Base-by-base conservation (phyloP, 2,113 vertebrate species). In the Thymallus thymallus region DNA sequence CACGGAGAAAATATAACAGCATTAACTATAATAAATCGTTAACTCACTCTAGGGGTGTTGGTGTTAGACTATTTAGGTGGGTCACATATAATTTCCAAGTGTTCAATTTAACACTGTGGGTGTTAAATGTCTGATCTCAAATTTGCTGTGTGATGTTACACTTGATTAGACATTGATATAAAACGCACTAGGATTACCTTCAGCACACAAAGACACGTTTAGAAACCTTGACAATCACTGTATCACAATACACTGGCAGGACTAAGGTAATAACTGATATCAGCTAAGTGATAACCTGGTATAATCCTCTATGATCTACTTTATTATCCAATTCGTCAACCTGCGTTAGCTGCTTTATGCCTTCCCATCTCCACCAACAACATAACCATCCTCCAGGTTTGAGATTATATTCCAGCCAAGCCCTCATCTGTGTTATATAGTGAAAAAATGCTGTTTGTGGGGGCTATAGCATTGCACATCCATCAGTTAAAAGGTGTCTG, bases 381-480 rank as follows among this genome's bases (percentile, higher is more conserved):
- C 65, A 16, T 30, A 14, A 18, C 26, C 35, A 48, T 3, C 61
- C 51, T 46, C 13, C 24, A 5, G 13, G 61, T 26, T 62, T 3
- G 5, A 60, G 63, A 35, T 35, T 9, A 76, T 29, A 60, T n/a
- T 67, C 60, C 26, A n/a, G 16, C 12, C 23, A 29, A 73, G 14
- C n/a, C 18, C 20, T 26, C 55, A n/a, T 63, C 58, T 35, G 32
- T 35, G 7, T 6, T 32, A 68, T 74, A 68, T 76, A 70, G 56
- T 55, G 67, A 18, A 41, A 41, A 71, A 74, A 55, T 46, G 55
- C 75, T 46, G 55, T 76, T 30, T 71, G 63, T 58, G 75, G n/a
- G 51, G 35, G 74, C 73, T 68, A 86, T 86, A 80, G 6, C 71
- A 80, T 84, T 83, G 56, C 71, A 71, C 6, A 0, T 23, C 4